Percentiles rank a stretch among this genome's conserved stretches.
These are phyloP conservation scores for Agrotis clavis DNA, from an alignment of 2,888 invertebrate genomes.

Conservation along the genomic window DNA sequence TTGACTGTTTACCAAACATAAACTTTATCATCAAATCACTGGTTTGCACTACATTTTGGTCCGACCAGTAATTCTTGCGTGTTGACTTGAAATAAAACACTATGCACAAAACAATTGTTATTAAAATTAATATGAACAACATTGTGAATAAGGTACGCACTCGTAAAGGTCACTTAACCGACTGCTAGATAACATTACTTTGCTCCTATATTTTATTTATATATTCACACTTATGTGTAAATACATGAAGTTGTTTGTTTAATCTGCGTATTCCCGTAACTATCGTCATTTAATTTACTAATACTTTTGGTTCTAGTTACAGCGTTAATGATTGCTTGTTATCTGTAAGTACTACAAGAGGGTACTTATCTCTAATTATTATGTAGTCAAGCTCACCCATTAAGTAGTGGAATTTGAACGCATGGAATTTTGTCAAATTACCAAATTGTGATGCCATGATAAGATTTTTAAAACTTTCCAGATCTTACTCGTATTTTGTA, in stretches of 20 bases:
- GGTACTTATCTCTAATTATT: not conserved
- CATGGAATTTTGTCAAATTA: not conserved
- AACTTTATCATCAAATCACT: constrained; percentile 72
- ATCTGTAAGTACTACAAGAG: not conserved
- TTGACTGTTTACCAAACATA: constrained; percentile 70
- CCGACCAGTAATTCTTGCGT: constrained; percentile 77
- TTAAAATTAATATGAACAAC: constrained; percentile 51
- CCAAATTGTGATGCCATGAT: too few species aligned
- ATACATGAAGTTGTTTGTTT: constrained; percentile 13
- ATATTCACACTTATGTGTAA: not conserved
- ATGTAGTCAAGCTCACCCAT: not conserved
- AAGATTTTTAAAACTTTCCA: too few species aligned
- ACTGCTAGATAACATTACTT: constrained; percentile 26
- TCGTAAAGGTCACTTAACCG: constrained; percentile 4
- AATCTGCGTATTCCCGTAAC: not conserved
- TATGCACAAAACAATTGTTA: constrained; percentile 62
- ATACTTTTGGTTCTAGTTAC: not conserved
- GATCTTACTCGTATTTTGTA: too few species aligned
- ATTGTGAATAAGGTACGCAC: constrained; percentile 36
- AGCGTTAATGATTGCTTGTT: not conserved
- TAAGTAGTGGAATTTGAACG: too few species aligned
- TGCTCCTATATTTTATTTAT: constrained; percentile 15
- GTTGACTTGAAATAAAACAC: constrained; percentile 41
- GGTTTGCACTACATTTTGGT: constrained; percentile 73
- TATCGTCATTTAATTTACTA: constrained; percentile 9